Evolutionary conservation across 2,113 vertebrate species (phyloP).

Genomic region (Ia io): DNA sequence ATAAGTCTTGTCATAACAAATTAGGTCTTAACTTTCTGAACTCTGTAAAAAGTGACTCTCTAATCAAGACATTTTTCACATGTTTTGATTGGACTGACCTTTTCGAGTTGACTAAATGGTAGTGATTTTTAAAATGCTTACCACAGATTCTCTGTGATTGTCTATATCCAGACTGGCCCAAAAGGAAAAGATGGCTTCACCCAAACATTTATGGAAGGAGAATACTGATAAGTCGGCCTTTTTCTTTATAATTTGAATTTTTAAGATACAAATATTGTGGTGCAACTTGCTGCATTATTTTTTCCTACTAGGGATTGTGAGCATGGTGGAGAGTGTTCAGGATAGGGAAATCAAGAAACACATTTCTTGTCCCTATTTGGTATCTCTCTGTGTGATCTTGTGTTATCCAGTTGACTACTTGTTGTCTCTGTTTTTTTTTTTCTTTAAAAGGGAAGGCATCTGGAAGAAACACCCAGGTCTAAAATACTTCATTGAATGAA

Average conservation of each 20-base stretch:
- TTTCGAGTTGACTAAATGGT: conserved; percentile 59
- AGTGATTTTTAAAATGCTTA: conserved; percentile 67
- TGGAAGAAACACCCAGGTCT: background rate
- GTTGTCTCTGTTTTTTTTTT: background rate
- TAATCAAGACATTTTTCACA: conserved; percentile 61
- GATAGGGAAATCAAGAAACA: background rate
- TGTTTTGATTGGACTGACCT: conserved; percentile 65
- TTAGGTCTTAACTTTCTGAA: conserved; percentile 62
- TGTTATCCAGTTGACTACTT: background rate
- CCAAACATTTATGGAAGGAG: conserved; percentile 14
- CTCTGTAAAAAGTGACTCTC: conserved; percentile 43
- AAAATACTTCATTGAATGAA: background rate
- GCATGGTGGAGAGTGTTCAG: background rate
- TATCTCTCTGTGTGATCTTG: background rate
- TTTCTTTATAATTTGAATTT: background rate
- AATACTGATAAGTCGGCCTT: conserved; percentile 13
- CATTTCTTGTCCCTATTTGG: background rate
- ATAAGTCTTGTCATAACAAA: conserved; percentile 43
- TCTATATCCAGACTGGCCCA: conserved; percentile 4
- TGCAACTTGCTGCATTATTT: background rate
- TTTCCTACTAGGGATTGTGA: background rate
- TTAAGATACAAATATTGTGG: background rate
- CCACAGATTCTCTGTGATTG: conserved; percentile 37
- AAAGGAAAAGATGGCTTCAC: conserved; percentile 49
- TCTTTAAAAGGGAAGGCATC: background rate